Base-by-base conservation (phyloP, 2,113 vertebrate species). In the Colossoma macropomum region DNA sequence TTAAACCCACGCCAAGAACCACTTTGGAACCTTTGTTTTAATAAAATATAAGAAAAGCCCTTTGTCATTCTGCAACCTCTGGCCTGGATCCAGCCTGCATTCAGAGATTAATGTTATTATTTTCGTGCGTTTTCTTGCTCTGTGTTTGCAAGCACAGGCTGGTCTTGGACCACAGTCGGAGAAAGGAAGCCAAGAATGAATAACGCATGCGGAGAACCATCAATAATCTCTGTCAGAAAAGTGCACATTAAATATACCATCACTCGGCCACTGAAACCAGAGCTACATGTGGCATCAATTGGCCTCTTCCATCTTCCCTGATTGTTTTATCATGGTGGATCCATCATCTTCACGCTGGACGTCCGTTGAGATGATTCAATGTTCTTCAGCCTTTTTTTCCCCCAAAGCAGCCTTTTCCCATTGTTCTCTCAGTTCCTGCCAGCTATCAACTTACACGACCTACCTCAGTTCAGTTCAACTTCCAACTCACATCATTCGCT, bases 131-230 rank as follows among this genome's bases (percentile, higher is more conserved):
- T 30, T 77, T 76, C 30, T 23, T 80, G 23, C 63, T 76, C 17
- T 62, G 45, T 28, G 34, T 27, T 63, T 50, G 59, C 50, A 45
- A 65, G 65, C 82, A 78, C 68, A 21, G 63, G 73, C 63, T 81
- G 54, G 3, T 81, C 79, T 77, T 77, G 73, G 65, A 77, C 34
- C 34, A n/a, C 76, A 59, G 63, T 68, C 19, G 9, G 45, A 54
- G 69, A 62, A 52, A 45, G 54, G 32, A 78, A 63, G 41, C 45
- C 62, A 78, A 62, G 59, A 62, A 19, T 54, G 62, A 41, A 63
- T 68, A 30, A 27, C 50, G 21, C 56, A 78, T 52, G 23, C 62
- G 50, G 48, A 25, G 60, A 80, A 74, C 74, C 41, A 60, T 59
- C 76, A 71, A 48, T 50, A 48, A 38, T 63, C 34, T 71, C 21